phyloP scores from a whole-genome alignment of 2,113 vertebrate species.

The Tamias sibiricus region DNA sequence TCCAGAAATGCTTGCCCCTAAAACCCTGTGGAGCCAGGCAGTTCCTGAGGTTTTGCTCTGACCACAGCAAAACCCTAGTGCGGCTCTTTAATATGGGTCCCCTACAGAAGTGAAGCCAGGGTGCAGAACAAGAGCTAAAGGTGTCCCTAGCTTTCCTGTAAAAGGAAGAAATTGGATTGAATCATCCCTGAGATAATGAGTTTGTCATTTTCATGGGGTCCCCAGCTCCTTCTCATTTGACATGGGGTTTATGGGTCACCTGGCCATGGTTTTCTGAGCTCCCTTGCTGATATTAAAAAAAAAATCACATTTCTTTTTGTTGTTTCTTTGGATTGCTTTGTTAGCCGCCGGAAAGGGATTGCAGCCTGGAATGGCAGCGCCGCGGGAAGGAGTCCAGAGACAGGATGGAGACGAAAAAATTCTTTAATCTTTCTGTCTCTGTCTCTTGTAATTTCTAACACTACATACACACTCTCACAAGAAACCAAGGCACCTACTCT shows the following conservation, averaged over 20 bases:
- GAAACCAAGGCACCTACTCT: too few relatives aligned
- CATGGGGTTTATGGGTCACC: neutral
- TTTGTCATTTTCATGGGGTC: neutral
- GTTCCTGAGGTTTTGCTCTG: neutral
- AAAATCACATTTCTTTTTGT: neutral
- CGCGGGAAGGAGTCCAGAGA: too few relatives aligned
- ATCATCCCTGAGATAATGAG: neutral
- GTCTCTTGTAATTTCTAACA: too few relatives aligned
- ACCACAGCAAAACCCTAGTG: accelerated
- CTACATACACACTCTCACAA: too few relatives aligned
- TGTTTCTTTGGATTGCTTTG: neutral
- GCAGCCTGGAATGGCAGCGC: too few relatives aligned
- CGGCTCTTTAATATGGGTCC: neutral
- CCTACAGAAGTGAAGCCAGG: neutral
- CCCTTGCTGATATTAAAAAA: conserved; percentile 17
- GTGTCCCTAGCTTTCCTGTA: neutral
- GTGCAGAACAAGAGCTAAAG: neutral
- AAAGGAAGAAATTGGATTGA: neutral
- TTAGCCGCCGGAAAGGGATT: too few relatives aligned
- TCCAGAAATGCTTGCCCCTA: neutral
- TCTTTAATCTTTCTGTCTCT: too few relatives aligned
- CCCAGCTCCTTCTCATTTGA: neutral
- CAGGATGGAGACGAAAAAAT: too few relatives aligned
- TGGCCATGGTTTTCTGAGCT: neutral
- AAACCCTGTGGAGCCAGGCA: neutral